phyloP scores from a whole-genome alignment of 2,797 vertebrate species.

The Xenentodon cancila region DNA sequence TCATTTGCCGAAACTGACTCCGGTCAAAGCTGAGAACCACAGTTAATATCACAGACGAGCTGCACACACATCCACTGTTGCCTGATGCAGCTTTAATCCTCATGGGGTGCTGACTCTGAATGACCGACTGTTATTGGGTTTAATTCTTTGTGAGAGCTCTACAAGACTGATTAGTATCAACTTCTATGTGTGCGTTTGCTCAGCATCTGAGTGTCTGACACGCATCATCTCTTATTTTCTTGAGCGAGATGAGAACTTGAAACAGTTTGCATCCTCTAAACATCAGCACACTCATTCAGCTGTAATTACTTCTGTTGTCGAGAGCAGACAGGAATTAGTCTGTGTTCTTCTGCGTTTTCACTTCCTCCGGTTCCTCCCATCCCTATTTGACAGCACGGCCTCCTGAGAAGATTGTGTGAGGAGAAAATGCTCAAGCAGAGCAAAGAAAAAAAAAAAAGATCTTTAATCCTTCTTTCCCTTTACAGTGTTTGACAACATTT shows the following conservation, averaged over 20 bases:
- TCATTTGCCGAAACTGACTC: background rate
- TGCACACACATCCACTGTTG: conserved; percentile 5
- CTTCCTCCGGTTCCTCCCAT: conserved; percentile 53
- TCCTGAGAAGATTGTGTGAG: conserved; percentile 37
- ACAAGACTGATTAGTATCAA: background rate
- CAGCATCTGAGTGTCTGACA: conserved; percentile 5
- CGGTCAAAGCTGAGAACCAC: conserved; percentile 13
- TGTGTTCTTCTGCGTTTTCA: conserved; percentile 30
- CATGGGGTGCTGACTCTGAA: conserved; percentile 1
- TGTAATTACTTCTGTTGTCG: conserved; percentile 20
- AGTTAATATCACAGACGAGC: background rate
- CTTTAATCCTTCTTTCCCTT: too few species aligned
- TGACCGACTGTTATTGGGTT: conserved; percentile 12
- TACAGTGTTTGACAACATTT: background rate
- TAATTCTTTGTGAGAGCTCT: conserved; percentile 24
- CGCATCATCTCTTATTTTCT: background rate
- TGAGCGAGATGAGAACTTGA: conserved; percentile 12
- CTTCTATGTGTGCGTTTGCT: conserved; percentile 10
- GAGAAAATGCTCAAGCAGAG: conserved; percentile 65
- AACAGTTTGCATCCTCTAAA: conserved; percentile 17
- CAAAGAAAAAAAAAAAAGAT: too few species aligned
- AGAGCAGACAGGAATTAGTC: conserved; percentile 31
- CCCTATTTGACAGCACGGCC: conserved; percentile 36
- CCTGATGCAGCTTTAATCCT: conserved; percentile 31
- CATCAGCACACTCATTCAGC: conserved; percentile 7